Evolutionary conservation across 2,888 invertebrate genomes (phyloP).

Genomic region (Lysandra bellargus): DNA sequence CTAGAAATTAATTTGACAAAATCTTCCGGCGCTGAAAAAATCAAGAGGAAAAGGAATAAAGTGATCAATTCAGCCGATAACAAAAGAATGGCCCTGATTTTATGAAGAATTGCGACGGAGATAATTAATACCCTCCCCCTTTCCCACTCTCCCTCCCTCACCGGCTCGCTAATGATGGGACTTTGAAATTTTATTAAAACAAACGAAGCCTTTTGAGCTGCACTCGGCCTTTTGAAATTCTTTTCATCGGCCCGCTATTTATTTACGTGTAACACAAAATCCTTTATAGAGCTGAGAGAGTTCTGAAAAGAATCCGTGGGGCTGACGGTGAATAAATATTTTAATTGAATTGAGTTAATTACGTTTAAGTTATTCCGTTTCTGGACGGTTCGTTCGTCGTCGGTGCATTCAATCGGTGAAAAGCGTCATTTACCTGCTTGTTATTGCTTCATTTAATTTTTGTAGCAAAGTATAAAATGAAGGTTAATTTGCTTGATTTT

Average conservation of each 20-base stretch:
- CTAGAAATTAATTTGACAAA: neutral
- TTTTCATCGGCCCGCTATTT: conserved; percentile 19
- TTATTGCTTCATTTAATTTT: neutral
- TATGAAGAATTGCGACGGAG: neutral
- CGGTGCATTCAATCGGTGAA: neutral
- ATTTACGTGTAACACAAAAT: conserved; percentile 5
- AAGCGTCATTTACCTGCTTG: neutral
- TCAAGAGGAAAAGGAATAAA: conserved; percentile 8
- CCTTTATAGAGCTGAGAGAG: neutral
- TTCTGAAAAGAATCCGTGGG: neutral
- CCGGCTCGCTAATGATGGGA: conserved; percentile 17
- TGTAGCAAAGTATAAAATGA: neutral
- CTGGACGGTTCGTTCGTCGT: conserved; percentile 6
- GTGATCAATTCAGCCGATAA: conserved; percentile 12
- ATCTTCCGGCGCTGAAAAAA: neutral
- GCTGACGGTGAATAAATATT: neutral
- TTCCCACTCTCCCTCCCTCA: neutral
- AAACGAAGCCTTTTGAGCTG: conserved; percentile 2
- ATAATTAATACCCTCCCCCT: conserved; percentile 2
- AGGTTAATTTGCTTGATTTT: neutral
- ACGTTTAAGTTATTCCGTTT: neutral
- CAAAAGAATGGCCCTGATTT: neutral
- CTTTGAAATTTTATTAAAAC: conserved; percentile 20
- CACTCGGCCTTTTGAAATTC: neutral
- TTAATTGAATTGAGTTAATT: conserved; percentile 21